These are phyloP conservation scores for Incurvaria masculella DNA, from an alignment of 2,888 invertebrate species.

Conservation along the genomic window DNA sequence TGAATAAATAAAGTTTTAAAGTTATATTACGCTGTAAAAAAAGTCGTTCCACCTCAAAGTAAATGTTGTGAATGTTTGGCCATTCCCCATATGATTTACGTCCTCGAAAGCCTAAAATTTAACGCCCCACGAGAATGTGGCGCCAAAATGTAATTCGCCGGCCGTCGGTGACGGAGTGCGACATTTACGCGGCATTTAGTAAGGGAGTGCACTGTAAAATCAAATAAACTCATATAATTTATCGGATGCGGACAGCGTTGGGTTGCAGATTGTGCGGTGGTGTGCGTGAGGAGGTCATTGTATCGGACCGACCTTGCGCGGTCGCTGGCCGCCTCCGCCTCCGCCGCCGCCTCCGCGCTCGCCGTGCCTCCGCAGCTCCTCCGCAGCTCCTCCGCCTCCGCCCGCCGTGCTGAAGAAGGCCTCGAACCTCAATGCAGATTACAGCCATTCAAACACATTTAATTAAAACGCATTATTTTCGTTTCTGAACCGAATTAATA, in stretches of 20 bases:
- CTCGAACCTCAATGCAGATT: no score
- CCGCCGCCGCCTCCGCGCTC: no score
- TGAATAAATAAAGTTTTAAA: no score
- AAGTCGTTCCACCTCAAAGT: no score
- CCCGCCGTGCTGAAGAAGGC: no score
- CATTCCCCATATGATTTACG: background rate
- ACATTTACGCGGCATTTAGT: background rate
- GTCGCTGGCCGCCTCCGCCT: conserved; percentile 35
- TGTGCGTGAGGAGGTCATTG: conserved; percentile 43
- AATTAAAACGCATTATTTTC: no score
- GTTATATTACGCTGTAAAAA: no score
- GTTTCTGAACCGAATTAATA: no score
- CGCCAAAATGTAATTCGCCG: background rate
- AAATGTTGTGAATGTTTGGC: background rate
- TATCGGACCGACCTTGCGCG: conserved; percentile 44
- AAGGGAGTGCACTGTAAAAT: background rate
- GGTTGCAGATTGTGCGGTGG: conserved; percentile 21
- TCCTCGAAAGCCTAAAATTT: background rate
- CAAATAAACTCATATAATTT: background rate
- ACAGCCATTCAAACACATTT: no score
- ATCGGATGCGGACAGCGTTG: background rate
- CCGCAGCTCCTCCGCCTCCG: no score
- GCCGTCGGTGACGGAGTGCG: background rate
- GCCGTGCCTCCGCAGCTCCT: no score
- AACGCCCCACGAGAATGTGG: background rate